These are phyloP conservation scores for Bambusicola thoracicus DNA, from an alignment of 2,113 vertebrate genomes.

Conservation along the genomic window DNA sequence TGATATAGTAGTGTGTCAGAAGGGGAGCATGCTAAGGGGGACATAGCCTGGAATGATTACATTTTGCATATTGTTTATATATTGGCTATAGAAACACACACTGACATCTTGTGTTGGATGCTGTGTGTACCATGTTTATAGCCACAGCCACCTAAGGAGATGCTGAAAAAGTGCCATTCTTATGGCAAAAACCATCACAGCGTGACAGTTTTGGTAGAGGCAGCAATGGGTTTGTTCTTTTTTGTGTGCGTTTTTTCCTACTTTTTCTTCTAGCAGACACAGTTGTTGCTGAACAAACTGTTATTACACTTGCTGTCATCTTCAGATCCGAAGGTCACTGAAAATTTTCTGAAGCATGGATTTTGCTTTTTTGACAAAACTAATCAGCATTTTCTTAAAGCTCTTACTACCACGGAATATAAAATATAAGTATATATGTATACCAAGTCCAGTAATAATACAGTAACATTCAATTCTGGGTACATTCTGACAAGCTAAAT, in stretches of 20 bases:
- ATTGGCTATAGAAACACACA: too few species aligned
- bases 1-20: too few species aligned
- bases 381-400: neutral
- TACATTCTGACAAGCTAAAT: neutral
- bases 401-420: neutral
- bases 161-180: too few species aligned
- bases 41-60: too few species aligned
- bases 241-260: neutral
- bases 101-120: too few species aligned
- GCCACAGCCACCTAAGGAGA: too few species aligned
- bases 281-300: neutral
- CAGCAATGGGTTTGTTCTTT: neutral
- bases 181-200: too few species aligned
- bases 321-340: neutral
- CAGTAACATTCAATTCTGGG: neutral
- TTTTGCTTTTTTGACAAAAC: neutral
- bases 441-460: neutral
- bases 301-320: neutral
- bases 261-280: neutral
- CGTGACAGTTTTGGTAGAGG: neutral
- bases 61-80: too few species aligned
- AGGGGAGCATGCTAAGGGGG: too few species aligned
- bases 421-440: neutral
- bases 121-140: too few species aligned
- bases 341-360: neutral